These are phyloP conservation scores for Myrmecophaga tridactyla DNA, from an alignment of 2,113 vertebrate genomes.

Conservation along the genomic window DNA sequence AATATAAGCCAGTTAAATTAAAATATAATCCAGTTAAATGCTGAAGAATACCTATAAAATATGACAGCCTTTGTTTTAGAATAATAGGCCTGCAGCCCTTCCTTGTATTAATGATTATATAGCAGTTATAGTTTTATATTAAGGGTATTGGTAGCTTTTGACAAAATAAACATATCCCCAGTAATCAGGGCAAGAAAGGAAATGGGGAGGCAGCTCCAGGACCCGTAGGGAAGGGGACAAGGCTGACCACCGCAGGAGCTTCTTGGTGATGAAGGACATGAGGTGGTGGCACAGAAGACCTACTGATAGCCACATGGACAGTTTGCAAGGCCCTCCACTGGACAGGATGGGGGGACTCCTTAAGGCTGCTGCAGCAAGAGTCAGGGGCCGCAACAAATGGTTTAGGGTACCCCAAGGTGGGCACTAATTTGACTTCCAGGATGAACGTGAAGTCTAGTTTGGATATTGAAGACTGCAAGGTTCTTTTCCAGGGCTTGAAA, in stretches of 20 bases:
- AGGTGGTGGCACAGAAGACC: neutral
- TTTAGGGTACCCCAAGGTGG: conserved; percentile 19
- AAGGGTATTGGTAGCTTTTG: neutral
- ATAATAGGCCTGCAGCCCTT: neutral
- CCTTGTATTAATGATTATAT: neutral
- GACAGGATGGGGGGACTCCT: rapidly evolving
- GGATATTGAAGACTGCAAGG: neutral
- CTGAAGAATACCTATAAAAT: neutral
- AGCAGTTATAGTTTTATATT: neutral
- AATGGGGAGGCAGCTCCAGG: neutral
- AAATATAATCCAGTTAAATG: neutral
- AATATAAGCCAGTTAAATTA: neutral
- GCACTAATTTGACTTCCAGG: conserved; percentile 30
- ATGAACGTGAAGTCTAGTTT: neutral
- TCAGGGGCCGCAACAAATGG: neutral
- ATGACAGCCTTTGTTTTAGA: neutral
- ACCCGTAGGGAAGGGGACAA: neutral
- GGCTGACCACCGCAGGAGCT: conserved; percentile 61
- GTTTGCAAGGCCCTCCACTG: no score
- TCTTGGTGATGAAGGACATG: neutral
- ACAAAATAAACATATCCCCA: neutral
- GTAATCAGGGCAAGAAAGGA: neutral
- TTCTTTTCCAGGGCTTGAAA: neutral
- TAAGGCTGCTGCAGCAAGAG: neutral
- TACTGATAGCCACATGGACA: neutral